These are phyloP conservation scores for Eudemis profundana DNA, from an alignment of 2,888 invertebrate genomes.

Conservation along the genomic window DNA sequence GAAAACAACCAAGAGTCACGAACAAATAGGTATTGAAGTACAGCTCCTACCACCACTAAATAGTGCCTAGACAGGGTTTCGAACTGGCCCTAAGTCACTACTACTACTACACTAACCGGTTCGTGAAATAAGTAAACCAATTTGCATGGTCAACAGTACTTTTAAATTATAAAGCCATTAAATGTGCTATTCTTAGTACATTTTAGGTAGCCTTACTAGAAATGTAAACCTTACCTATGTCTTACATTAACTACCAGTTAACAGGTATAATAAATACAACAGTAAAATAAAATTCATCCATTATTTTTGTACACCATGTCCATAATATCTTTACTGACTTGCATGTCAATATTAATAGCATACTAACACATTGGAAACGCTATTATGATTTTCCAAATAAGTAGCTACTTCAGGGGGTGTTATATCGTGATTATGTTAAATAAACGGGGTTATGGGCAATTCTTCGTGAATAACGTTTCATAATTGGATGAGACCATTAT, in stretches of 20 bases:
- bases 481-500: neutral
- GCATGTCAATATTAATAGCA: conserved; percentile 56
- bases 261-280: neutral
- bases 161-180: too few species aligned
- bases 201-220: too few species aligned
- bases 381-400: conserved; percentile 39
- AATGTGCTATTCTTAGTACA: too few species aligned
- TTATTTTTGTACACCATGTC: conserved; percentile 16
- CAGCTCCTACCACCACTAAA: too few species aligned
- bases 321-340: conserved; percentile 45
- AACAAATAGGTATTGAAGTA: too few species aligned
- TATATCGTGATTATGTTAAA: conserved; percentile 64
- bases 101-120: too few species aligned
- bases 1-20: too few species aligned
- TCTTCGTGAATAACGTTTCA: conserved; percentile 5
- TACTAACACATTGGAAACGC: conserved; percentile 28
- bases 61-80: too few species aligned
- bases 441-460: conserved; percentile 63
- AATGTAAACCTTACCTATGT: too few species aligned
- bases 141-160: too few species aligned
- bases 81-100: too few species aligned
- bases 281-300: neutral
- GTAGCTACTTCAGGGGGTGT: conserved; percentile 54
- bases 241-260: neutral
- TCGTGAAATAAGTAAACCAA: too few species aligned